phyloP scores from a whole-genome alignment of 2,888 invertebrate species.

The Drosophila mimetica region DNA sequence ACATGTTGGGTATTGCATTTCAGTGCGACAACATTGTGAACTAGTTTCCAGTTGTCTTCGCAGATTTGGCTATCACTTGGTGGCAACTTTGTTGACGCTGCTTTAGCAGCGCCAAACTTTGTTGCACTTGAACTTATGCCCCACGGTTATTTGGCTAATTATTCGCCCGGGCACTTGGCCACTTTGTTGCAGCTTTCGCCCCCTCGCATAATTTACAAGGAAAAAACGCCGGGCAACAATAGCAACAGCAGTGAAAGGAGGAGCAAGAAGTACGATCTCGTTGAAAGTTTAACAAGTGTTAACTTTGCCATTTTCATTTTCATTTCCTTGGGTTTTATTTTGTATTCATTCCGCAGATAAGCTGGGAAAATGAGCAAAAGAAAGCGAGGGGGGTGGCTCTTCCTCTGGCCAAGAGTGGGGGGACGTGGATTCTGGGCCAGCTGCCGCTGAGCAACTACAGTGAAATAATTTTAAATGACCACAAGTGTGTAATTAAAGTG shows the following conservation, averaged over 20 bases:
- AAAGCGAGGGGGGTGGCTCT: slow-evolving; percentile 9
- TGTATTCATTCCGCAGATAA: slow-evolving; percentile 71
- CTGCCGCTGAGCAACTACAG: slow-evolving; percentile 62
- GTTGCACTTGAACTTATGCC: slow-evolving; percentile 79
- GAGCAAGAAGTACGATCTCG: slow-evolving; percentile 50
- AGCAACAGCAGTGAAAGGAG: slow-evolving; percentile 10
- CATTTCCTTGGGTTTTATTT: slow-evolving; percentile 53
- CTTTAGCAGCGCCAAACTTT: slow-evolving; percentile 50
- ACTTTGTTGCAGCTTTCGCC: slow-evolving; percentile 64
- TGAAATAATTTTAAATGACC: slow-evolving; percentile 79
- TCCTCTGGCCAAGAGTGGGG: not conserved
- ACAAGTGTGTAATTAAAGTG: slow-evolving; percentile 77
- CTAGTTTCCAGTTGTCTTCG: slow-evolving; percentile 50
- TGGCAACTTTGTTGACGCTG: slow-evolving; percentile 63
- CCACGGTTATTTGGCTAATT: slow-evolving; percentile 79
- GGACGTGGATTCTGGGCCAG: slow-evolving; percentile 59
- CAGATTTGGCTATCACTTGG: slow-evolving; percentile 63
- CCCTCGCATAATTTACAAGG: slow-evolving; percentile 49
- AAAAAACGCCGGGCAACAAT: slow-evolving; percentile 37
- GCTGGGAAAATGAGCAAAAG: slow-evolving; percentile 61
- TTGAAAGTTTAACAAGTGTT: slow-evolving; percentile 78
- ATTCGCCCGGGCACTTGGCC: slow-evolving; percentile 78
- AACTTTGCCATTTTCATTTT: slow-evolving; percentile 77
- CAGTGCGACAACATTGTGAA: slow-evolving; percentile 57
- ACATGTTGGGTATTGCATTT: slow-evolving; percentile 58